Conservation (phyloP, 2,113 vertebrate genomes). For the Brachyhypopomus gauderio region DNA sequence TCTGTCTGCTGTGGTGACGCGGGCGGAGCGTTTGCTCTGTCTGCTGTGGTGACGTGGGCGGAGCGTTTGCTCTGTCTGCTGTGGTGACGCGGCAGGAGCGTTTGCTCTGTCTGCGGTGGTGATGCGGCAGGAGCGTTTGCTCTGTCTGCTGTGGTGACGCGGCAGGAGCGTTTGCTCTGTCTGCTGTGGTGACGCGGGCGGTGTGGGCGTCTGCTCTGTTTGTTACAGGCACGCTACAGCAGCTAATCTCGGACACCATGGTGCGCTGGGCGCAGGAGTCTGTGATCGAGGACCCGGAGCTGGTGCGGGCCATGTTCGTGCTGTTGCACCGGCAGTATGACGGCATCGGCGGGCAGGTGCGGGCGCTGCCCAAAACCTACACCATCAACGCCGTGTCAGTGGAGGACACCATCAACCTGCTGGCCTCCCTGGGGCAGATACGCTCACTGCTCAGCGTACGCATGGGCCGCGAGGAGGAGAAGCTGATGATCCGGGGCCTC, state of each 20-base stretch:
- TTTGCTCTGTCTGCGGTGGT: too few species aligned
- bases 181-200: too few species aligned
- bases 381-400: constrained; percentile 93
- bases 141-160: background rate
- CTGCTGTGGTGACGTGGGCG: background rate
- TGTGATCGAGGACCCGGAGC: constrained; percentile 90
- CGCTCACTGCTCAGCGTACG: constrained; percentile 92
- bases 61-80: background rate
- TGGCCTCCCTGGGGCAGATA: constrained; percentile 94
- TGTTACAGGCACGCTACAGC: constrained; percentile 86
- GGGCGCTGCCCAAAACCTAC: constrained; percentile 92
- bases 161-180: background rate
- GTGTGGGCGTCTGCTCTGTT: background rate
- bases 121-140: background rate
- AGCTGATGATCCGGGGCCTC: constrained; percentile 95
- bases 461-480: constrained; percentile 96
- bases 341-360: constrained; percentile 89
- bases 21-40: background rate
- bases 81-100: too few species aligned
- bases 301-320: constrained; percentile 96
- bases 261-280: constrained; percentile 97
- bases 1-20: too few species aligned
- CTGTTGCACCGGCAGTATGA: constrained; percentile 93
- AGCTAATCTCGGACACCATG: constrained; percentile 94
- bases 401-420: constrained; percentile 92